Evolutionary conservation across 2,113 vertebrate genomes (phyloP).

Genomic region (Pluvianellus socialis): DNA sequence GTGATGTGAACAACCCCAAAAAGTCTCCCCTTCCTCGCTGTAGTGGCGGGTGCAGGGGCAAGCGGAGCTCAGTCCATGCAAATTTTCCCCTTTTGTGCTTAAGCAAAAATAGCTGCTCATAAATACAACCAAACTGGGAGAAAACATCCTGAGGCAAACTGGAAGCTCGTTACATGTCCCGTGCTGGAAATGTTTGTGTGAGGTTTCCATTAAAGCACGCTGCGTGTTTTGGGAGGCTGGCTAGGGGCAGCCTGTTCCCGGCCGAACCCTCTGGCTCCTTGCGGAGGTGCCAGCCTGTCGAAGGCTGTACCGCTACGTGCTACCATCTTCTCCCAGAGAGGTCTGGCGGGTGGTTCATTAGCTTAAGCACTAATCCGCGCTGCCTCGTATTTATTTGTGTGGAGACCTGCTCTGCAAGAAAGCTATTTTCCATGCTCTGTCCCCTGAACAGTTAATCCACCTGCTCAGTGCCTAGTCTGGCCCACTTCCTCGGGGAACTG

Average conservation of each 20-base stretch:
- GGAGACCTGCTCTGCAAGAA: constrained; percentile 40
- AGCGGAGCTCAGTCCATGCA: neutral
- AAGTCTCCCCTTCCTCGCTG: neutral
- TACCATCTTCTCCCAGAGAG: neutral
- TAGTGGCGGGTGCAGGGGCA: neutral
- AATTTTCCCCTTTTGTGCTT: neutral
- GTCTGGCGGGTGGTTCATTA: neutral
- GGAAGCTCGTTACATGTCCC: neutral
- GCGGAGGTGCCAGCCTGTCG: constrained; percentile 32
- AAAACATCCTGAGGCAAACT: neutral
- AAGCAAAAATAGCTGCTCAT: constrained; percentile 29
- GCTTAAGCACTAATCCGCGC: neutral
- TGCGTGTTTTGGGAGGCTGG: constrained; percentile 6
- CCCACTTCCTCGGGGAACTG: neutral
- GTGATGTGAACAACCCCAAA: neutral
- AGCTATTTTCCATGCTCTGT: constrained; percentile 34
- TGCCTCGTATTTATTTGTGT: neutral
- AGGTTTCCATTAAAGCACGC: neutral
- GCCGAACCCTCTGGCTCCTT: neutral
- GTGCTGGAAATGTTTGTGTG: neutral
- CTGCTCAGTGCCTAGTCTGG: neutral
- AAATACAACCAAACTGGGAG: neutral
- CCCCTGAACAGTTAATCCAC: constrained; percentile 53
- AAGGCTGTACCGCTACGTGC: neutral
- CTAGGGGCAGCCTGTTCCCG: neutral